Evolutionary conservation across 2,113 vertebrate genomes (phyloP).

Genomic region (Mus musculus): DNA sequence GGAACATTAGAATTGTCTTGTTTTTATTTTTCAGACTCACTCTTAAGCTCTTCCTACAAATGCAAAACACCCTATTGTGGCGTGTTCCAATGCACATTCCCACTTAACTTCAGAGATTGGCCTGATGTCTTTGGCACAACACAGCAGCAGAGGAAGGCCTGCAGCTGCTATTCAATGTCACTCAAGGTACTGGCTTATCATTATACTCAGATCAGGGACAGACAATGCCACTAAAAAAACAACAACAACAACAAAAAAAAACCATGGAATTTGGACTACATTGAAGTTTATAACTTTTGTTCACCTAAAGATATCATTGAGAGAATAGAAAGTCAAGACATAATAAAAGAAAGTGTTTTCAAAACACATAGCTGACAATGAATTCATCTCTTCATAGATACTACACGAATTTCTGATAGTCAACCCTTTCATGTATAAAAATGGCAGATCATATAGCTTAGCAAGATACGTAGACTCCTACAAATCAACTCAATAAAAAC

Average conservation of each 20-base stretch:
- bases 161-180: background rate
- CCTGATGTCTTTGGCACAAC: background rate
- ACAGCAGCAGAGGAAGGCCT: background rate
- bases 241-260: too few relatives aligned
- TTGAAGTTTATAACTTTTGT: background rate
- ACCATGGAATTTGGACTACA: background rate
- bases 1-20: too few relatives aligned
- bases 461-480: background rate
- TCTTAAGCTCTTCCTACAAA: background rate
- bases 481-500: background rate
- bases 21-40: background rate
- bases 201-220: background rate
- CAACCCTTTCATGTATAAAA: conserved; percentile 11
- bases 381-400: background rate
- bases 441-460: background rate
- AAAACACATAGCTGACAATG: background rate
- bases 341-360: background rate
- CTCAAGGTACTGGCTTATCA: background rate
- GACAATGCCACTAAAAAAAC: conserved; percentile 1
- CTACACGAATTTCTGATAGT: background rate
- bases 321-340: conserved; percentile 8
- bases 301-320: background rate
- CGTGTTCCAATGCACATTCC: background rate
- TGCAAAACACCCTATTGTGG: background rate
- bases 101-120: background rate